Evolutionary conservation across 2,888 invertebrate species (phyloP).

Genomic region (Agriotes lineatus): DNA sequence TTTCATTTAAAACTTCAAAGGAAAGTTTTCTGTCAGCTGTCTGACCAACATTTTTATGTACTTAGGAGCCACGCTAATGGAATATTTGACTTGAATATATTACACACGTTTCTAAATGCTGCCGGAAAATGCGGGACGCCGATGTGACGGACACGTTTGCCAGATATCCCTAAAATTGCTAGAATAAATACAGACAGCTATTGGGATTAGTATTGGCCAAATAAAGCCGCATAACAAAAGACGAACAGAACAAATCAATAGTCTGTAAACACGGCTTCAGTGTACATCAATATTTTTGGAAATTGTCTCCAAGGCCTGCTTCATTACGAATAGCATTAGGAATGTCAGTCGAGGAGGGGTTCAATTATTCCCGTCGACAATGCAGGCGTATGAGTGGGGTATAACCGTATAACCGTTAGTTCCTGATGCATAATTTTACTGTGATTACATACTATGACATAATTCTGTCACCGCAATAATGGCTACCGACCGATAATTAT

Average conservation of each 20-base stretch:
- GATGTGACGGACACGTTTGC: neutral
- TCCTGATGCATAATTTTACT: too few species aligned
- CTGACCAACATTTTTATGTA: too few species aligned
- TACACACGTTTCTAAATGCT: too few species aligned
- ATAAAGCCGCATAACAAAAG: neutral
- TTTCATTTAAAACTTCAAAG: too few species aligned
- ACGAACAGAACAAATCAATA: constrained; percentile 1
- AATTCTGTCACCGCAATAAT: too few species aligned
- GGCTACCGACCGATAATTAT: too few species aligned
- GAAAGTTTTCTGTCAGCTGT: too few species aligned
- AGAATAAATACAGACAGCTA: constrained; percentile 6
- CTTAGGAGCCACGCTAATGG: too few species aligned
- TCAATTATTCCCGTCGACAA: constrained; percentile 11
- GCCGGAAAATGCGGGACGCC: neutral
- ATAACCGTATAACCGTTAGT: too few species aligned
- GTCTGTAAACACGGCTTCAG: constrained; percentile 7
- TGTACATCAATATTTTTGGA: constrained; percentile 10
- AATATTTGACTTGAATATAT: too few species aligned
- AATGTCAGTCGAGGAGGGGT: constrained; percentile 15
- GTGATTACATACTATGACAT: too few species aligned
- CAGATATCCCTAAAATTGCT: neutral
- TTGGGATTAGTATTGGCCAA: neutral
- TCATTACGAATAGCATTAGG: constrained; percentile 19
- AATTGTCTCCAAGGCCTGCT: neutral
- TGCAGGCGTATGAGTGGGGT: neutral